Evolutionary conservation across 2,797 vertebrate species (phyloP).

Genomic region (Lithobates pipiens): DNA sequence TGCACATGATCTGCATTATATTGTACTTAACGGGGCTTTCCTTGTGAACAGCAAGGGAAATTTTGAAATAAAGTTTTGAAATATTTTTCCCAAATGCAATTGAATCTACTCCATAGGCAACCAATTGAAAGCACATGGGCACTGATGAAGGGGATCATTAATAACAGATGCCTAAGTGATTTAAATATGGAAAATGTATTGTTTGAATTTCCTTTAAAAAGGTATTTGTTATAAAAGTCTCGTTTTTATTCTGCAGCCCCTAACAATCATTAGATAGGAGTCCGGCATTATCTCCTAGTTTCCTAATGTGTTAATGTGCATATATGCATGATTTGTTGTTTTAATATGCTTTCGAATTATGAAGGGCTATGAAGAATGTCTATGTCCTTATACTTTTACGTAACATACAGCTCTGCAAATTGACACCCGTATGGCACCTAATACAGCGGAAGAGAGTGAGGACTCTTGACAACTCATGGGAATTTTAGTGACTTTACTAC

Average conservation of each 20-base stretch:
- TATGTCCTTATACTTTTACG: too few relatives aligned
- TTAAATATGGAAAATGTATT: slow-evolving; percentile 46
- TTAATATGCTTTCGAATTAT: too few relatives aligned
- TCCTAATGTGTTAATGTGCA: too few relatives aligned
- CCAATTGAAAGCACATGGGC: slow-evolving; percentile 37
- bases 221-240: slow-evolving; percentile 18
- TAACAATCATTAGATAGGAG: not conserved
- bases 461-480: too few relatives aligned
- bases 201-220: slow-evolving; percentile 36
- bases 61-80: slow-evolving; percentile 3
- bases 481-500: too few relatives aligned
- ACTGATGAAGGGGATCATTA: slow-evolving; percentile 40
- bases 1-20: not conserved
- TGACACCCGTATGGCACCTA: too few relatives aligned
- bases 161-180: slow-evolving; percentile 31
- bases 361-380: too few relatives aligned
- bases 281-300: too few relatives aligned
- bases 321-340: too few relatives aligned
- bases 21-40: not conserved
- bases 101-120: slow-evolving; percentile 17
- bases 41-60: slow-evolving; percentile 16
- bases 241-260: not conserved
- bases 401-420: too few relatives aligned
- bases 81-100: slow-evolving; percentile 15
- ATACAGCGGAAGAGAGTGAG: too few relatives aligned